phyloP scores from a whole-genome alignment of 2,113 vertebrate species.

The Platycercus adscitus region DNA sequence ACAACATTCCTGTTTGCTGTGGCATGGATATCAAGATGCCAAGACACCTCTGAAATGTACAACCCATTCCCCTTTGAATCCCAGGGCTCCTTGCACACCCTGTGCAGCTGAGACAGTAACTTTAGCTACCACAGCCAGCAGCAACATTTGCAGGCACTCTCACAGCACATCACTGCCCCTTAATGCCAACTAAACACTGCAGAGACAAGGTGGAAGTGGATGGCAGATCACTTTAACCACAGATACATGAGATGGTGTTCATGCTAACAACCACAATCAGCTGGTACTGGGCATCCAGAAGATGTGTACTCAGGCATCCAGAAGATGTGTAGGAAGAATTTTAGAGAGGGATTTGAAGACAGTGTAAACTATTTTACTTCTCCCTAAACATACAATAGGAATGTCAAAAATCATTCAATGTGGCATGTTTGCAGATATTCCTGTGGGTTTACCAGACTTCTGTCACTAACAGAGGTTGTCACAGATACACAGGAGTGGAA shows the following conservation, averaged over 20 bases:
- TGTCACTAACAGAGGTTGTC: background rate
- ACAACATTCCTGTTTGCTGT: rapidly evolving
- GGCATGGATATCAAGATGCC: rapidly evolving
- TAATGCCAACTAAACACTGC: rapidly evolving
- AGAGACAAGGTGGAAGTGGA: rapidly evolving
- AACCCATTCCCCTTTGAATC: background rate
- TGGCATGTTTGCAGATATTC: background rate
- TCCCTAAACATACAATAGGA: background rate
- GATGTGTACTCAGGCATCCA: background rate
- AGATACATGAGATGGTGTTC: rapidly evolving
- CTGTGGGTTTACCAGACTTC: background rate
- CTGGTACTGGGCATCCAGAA: rapidly evolving
- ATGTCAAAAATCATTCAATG: background rate
- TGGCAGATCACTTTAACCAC: background rate
- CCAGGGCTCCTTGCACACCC: too few relatives aligned
- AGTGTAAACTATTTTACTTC: background rate
- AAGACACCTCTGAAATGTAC: background rate
- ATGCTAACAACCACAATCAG: rapidly evolving
- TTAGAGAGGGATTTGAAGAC: background rate
- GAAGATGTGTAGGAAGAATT: background rate
- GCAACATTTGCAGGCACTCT: rapidly evolving
- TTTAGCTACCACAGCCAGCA: background rate
- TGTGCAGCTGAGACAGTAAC: rapidly evolving
- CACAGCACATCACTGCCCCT: rapidly evolving
- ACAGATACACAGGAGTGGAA: background rate